Evolutionary conservation across 1,140 invertebrate genomes (phyloP).

Genomic region (Drosophila auraria): DNA sequence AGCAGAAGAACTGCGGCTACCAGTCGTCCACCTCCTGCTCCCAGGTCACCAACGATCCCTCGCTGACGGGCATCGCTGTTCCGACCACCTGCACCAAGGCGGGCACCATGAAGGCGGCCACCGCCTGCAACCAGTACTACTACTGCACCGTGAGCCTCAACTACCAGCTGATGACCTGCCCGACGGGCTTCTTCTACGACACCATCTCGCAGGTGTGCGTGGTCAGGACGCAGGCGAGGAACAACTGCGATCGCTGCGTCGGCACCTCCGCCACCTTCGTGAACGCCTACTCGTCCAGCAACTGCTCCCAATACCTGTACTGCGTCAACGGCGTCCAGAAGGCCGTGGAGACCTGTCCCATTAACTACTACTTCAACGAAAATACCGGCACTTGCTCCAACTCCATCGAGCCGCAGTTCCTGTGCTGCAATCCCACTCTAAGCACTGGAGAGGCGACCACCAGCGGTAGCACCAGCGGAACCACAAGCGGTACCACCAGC

Average conservation of each 20-base stretch:
- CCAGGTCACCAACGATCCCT: conserved; percentile 60
- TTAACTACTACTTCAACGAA: conserved; percentile 50
- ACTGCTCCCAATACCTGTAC: conserved; percentile 49
- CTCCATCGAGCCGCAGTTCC: conserved; percentile 27
- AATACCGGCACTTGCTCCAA: conserved; percentile 4
- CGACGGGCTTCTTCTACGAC: conserved; percentile 38
- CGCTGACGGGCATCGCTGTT: conserved; percentile 7
- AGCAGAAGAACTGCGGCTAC: conserved; percentile 44
- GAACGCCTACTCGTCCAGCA: conserved; percentile 45
- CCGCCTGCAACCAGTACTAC: conserved; percentile 56
- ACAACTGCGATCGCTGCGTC: conserved; percentile 62
- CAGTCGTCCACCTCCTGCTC: conserved; percentile 22
- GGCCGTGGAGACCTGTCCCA: conserved; percentile 28
- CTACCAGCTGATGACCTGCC: conserved; percentile 40
- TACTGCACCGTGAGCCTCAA: conserved; percentile 7
- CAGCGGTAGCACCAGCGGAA: not conserved
- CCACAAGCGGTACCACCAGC: not conserved
- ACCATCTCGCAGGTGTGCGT: conserved; percentile 40
- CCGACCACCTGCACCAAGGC: conserved; percentile 20
- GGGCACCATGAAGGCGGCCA: conserved; percentile 22
- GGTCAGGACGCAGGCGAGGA: conserved; percentile 36
- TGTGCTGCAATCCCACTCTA: conserved; percentile 32
- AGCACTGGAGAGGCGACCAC: conserved; percentile 7
- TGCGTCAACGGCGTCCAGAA: conserved; percentile 49
- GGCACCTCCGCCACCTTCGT: conserved; percentile 52